Conservation (phyloP, 2,888 invertebrate genomes). For the Ormyrus labotus region DNA sequence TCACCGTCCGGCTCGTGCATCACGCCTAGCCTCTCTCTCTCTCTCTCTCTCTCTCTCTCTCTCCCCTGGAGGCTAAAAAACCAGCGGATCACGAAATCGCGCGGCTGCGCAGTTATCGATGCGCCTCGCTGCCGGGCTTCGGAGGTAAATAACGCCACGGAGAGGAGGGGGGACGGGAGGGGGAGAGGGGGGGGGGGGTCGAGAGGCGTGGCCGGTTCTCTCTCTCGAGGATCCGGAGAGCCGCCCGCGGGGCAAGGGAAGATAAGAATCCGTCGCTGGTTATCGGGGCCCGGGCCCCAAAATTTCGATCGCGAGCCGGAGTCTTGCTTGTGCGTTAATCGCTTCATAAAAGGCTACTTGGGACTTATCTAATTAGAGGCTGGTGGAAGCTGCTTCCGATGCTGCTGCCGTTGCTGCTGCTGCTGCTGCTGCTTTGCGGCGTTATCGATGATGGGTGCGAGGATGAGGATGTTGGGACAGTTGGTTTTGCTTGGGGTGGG, state of each 20-base stretch:
- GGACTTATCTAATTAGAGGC: constrained; percentile 38
- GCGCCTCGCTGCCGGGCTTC: constrained; percentile 69
- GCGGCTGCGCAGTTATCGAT: constrained; percentile 49
- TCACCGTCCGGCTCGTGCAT: constrained; percentile 27
- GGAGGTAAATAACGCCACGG: constrained; percentile 69
- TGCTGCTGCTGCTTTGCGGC: not conserved
- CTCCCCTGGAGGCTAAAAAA: constrained; percentile 45
- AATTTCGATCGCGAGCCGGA: not conserved
- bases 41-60: no score
- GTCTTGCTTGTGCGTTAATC: constrained; percentile 43
- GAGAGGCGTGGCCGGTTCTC: constrained; percentile 69
- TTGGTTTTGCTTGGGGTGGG: no score
- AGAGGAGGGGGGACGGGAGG: not conserved
- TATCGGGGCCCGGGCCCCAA: constrained; percentile 69
- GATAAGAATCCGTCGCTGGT: constrained; percentile 73
- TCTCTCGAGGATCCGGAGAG: not conserved
- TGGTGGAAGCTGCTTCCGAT: not conserved
- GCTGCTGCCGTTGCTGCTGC: not conserved
- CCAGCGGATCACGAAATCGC: constrained; percentile 55
- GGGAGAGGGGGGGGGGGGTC: constrained; percentile 24
- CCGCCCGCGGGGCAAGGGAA: constrained; percentile 66
- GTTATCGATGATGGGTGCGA: constrained; percentile 14
- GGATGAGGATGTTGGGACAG: not conserved
- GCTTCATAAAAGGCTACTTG: constrained; percentile 54
- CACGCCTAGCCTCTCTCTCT: constrained; percentile 14